Conservation (phyloP, 2,888 invertebrate genomes). For the Nomada ruficornis region DNA sequence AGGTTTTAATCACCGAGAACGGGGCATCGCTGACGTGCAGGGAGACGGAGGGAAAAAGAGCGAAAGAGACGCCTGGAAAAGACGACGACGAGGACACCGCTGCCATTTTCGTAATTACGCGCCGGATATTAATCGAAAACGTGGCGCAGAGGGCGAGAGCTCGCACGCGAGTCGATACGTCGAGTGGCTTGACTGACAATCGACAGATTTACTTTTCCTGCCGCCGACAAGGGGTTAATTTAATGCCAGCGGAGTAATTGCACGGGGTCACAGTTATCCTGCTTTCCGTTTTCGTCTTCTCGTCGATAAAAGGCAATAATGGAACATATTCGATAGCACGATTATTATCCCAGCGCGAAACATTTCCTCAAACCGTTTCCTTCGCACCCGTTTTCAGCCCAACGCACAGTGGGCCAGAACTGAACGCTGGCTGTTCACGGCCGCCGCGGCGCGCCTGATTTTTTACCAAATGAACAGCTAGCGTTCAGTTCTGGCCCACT, state of each 20-base stretch:
- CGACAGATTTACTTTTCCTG: slow-evolving; percentile 12
- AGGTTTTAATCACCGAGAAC: slow-evolving; percentile 60
- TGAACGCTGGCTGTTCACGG: no score
- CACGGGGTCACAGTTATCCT: no score
- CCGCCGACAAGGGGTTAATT: no score
- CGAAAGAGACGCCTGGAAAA: slow-evolving; percentile 34
- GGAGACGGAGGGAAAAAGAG: background rate
- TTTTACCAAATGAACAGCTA: no score
- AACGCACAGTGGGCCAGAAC: no score
- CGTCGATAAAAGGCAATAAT: slow-evolving; percentile 45
- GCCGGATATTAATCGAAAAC: slow-evolving; percentile 72
- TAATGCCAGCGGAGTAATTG: no score
- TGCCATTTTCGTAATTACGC: slow-evolving; percentile 75
- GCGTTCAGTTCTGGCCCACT: no score
- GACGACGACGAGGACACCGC: slow-evolving; percentile 56
- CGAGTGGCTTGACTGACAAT: slow-evolving; percentile 15
- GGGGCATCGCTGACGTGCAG: slow-evolving; percentile 11
- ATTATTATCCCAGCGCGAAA: slow-evolving; percentile 30
- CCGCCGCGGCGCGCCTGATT: no score
- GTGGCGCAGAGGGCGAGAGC: background rate
- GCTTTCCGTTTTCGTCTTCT: background rate
- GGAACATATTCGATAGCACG: no score
- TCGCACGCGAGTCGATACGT: no score
- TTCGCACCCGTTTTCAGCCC: no score
- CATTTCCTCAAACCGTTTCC: no score